Base-by-base conservation (phyloP, 2,888 invertebrate species). In the Caenorhabditis doughertyi region DNA sequence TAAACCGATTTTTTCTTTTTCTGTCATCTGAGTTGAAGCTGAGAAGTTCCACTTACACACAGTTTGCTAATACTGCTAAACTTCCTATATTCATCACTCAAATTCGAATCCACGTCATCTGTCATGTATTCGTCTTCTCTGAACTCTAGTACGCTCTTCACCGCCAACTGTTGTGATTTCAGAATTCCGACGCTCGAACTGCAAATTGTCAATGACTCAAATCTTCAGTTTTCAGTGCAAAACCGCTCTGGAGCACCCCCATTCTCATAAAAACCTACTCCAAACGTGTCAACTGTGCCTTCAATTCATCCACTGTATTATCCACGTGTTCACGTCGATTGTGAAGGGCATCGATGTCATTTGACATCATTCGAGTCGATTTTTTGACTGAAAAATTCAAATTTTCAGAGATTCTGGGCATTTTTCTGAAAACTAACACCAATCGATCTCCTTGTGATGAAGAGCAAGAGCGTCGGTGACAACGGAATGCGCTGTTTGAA, bases 111-210 rank as follows among this genome's bases (percentile, higher is more conserved):
- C 11, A 18, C 42, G 21, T 56, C 65, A n/a, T 60, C 60, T n/a
- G 23, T 56, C 27, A 62, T 64, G 21, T 70, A 70, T 27, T 79
- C 79, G 18, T 79, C 79, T 16, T 71, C 79, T 44, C 70, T 42
- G 55, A 79, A 56, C 16, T 72, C 72, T 18, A 80, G 16, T 9
- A 80, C 60, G 58, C 72, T 80, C 25, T 71, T 56, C 51, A 80
- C 79, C 0, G 79, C 79, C 39, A 49, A 3, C 21, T 80, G 80
- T 3, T 73, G 73, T 9, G 67, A 73, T 29, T 32, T 47, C 3
- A 68, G 58, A 21, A 80, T 62, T 42, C 65, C 73, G 2, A 74
- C 73, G 21, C 51, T 73, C 8, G 73, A 60, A 21, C 80, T 80
- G 53, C 42, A 47, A 58, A 49, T 18, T 32, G 25, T n/a, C n/a